Conservation (phyloP, 1,140 invertebrate species). For the Zeugodacus cucurbitae region DNA sequence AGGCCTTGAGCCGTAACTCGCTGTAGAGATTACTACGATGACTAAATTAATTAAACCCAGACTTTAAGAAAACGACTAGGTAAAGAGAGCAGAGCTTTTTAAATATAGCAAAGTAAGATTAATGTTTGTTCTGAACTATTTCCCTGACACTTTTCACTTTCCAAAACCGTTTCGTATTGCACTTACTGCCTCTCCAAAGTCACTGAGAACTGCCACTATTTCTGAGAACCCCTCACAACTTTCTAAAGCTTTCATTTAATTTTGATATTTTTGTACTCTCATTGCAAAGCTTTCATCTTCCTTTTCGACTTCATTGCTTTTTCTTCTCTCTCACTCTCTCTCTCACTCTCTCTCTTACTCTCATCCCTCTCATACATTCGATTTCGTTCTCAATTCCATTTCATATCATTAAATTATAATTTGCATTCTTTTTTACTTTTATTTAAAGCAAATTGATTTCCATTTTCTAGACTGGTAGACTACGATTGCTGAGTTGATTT, state of each 20-base stretch:
- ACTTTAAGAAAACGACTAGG: too few species aligned
- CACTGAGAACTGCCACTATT: constrained; percentile 6
- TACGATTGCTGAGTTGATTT: constrained; percentile 40
- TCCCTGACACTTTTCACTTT: not conserved
- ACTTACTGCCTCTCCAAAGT: constrained; percentile 33
- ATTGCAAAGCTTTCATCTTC: not conserved
- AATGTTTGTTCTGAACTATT: not conserved
- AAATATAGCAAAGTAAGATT: not conserved
- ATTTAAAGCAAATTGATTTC: not conserved
- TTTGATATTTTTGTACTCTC: not conserved
- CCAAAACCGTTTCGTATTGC: constrained; percentile 5
- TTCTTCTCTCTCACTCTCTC: not conserved
- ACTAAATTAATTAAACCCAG: not conserved
- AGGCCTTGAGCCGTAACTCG: too few species aligned
- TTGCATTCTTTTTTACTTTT: constrained; percentile 20
- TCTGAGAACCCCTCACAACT: too few species aligned
- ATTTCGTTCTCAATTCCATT: not conserved
- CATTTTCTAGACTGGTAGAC: constrained; percentile 44
- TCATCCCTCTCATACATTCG: not conserved
- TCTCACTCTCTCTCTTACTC: not conserved
- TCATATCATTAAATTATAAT: not conserved
- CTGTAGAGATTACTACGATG: not conserved
- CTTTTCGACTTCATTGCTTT: not conserved
- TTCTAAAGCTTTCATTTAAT: not conserved
- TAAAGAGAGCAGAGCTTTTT: not conserved